A percentile compares a stretch with the other conserved stretches of the same genome.
Conservation (phyloP, 2,888 invertebrate genomes). For the Cephonodes hylas region DNA sequence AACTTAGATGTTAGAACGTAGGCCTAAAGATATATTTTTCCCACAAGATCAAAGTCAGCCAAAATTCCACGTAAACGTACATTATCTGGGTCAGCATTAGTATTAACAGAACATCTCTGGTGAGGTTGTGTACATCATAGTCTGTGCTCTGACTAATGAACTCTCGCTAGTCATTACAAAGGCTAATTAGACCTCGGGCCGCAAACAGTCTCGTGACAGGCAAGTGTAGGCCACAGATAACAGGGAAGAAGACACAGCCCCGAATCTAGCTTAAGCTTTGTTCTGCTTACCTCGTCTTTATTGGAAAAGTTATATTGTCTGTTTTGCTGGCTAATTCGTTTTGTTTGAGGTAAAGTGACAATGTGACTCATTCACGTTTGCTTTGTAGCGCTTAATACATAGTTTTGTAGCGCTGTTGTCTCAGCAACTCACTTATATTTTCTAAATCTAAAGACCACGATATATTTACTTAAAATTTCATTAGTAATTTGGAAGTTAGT, state of each 20-base stretch:
- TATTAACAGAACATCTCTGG: background rate
- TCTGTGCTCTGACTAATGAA: slow-evolving; percentile 55
- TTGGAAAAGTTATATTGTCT: slow-evolving; percentile 18
- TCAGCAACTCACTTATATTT: no score
- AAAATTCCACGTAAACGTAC: background rate
- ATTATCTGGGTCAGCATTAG: background rate
- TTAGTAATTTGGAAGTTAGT: no score
- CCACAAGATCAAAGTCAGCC: no score
- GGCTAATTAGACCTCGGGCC: slow-evolving; percentile 62
- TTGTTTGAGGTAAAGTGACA: slow-evolving; percentile 6
- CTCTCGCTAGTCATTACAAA: slow-evolving; percentile 57
- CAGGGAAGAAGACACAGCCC: slow-evolving; percentile 45
- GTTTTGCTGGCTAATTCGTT: slow-evolving; percentile 12
- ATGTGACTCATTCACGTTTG: slow-evolving; percentile 18
- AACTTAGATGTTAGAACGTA: no score
- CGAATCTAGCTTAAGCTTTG: slow-evolving; percentile 41
- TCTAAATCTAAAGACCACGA: no score
- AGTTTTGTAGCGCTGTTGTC: background rate
- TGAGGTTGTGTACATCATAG: slow-evolving; percentile 2
- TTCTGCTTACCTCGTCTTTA: slow-evolving; percentile 21
- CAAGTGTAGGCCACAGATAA: slow-evolving; percentile 56
- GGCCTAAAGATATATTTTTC: no score
- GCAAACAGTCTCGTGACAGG: slow-evolving; percentile 56
- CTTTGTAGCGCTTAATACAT: slow-evolving; percentile 23
- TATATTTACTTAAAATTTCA: no score